Conservation (phyloP, 2,797 vertebrate genomes). For the Phalanger gymnotis region DNA sequence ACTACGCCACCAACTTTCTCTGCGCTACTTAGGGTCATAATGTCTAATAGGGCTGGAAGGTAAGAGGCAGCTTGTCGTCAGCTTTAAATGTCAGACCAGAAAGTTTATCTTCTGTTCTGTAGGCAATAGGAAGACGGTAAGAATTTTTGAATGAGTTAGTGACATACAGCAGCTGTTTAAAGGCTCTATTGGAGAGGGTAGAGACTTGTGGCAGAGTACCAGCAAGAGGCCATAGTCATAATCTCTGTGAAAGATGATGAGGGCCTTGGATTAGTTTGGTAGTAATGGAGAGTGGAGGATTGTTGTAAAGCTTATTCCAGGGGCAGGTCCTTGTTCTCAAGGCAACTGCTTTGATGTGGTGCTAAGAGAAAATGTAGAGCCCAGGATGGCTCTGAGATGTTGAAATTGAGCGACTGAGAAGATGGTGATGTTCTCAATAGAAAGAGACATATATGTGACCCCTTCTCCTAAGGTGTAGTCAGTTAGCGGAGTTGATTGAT, state of each 20-base stretch:
- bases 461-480: background rate
- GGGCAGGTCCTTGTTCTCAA: background rate
- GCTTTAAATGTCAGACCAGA: background rate
- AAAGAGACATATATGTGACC: too few relatives aligned
- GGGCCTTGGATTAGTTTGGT: background rate
- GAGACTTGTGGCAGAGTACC: background rate
- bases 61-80: background rate
- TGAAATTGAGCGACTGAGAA: background rate
- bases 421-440: background rate
- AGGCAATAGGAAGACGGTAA: background rate
- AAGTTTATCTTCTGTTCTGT: background rate
- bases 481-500: background rate
- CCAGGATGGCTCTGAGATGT: background rate
- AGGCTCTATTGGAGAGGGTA: background rate
- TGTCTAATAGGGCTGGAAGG: background rate
- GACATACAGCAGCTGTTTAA: background rate
- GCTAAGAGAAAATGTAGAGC: background rate
- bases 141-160: background rate
- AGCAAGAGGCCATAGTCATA: background rate
- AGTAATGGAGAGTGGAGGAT: background rate
- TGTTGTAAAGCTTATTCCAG: background rate
- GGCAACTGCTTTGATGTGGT: background rate
- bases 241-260: background rate
- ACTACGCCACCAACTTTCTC: background rate
- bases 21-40: background rate